Conservation (phyloP, 2,797 vertebrate species). For the Argya squamiceps region DNA sequence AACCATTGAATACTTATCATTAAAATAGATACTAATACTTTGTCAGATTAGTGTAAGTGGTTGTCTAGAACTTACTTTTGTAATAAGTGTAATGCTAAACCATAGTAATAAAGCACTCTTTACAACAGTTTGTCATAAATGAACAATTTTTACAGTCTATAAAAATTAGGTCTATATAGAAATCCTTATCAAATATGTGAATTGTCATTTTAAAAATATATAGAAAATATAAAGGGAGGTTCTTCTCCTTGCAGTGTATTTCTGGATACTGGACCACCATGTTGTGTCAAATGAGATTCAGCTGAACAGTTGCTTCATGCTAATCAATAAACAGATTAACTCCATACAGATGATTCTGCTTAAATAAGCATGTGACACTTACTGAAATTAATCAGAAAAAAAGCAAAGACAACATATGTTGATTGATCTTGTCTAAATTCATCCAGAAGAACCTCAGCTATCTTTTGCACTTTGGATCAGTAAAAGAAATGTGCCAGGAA, state of each 20-base stretch:
- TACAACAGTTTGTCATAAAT: neutral
- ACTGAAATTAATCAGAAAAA: neutral
- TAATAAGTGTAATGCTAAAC: neutral
- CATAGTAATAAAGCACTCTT: neutral
- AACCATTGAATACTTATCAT: neutral
- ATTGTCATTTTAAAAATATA: neutral
- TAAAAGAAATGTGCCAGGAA: neutral
- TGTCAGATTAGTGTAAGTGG: neutral
- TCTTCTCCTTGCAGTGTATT: neutral
- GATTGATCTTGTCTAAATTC: neutral
- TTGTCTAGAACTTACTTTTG: neutral
- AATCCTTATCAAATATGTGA: neutral
- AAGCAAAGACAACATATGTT: neutral
- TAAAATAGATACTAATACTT: neutral
- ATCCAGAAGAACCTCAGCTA: neutral
- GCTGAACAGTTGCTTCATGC: neutral
- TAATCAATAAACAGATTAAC: neutral
- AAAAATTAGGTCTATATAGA: neutral
- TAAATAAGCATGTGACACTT: neutral
- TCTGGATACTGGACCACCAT: neutral
- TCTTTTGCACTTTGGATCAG: neutral
- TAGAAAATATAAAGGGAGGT: neutral
- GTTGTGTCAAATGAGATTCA: neutral
- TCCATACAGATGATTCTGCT: neutral
- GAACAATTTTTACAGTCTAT: neutral